Percentiles rank a stretch among this genome's conserved stretches.
Conservation (phyloP, 2,797 vertebrate genomes). For the Dendrocincla fuliginosa region DNA sequence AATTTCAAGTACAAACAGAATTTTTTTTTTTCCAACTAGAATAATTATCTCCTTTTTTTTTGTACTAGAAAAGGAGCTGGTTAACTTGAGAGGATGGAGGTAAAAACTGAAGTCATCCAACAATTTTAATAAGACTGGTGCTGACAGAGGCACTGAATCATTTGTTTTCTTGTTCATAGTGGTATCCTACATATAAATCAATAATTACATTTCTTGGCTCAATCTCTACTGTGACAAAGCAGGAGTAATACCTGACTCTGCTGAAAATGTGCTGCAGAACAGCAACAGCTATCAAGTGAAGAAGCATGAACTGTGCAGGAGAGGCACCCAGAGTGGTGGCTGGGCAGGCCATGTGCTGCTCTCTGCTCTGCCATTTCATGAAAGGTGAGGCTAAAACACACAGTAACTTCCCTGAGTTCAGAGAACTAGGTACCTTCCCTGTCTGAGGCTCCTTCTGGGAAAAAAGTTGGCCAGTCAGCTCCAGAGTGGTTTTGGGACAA, state of each 20-base stretch:
- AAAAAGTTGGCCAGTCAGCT: not conserved
- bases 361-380: not conserved
- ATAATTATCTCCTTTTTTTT: not conserved
- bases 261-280: not conserved
- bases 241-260: not conserved
- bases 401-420: not conserved
- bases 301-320: rapidly evolving
- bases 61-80: not conserved
- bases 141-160: not conserved
- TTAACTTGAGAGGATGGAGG: not conserved
- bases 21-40: not conserved
- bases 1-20: not conserved
- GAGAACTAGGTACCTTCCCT: not conserved
- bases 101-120: not conserved
- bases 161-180: not conserved
- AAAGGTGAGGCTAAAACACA: not conserved
- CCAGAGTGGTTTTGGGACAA: not conserved
- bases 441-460: not conserved
- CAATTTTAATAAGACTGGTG: not conserved
- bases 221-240: not conserved
- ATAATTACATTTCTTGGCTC: not conserved
- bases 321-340: not conserved
- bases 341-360: not conserved
- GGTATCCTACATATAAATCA: not conserved
- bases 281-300: not conserved